Evolutionary conservation across 2,113 vertebrate species (phyloP).

Genomic region (Malaclemys terrapin): DNA sequence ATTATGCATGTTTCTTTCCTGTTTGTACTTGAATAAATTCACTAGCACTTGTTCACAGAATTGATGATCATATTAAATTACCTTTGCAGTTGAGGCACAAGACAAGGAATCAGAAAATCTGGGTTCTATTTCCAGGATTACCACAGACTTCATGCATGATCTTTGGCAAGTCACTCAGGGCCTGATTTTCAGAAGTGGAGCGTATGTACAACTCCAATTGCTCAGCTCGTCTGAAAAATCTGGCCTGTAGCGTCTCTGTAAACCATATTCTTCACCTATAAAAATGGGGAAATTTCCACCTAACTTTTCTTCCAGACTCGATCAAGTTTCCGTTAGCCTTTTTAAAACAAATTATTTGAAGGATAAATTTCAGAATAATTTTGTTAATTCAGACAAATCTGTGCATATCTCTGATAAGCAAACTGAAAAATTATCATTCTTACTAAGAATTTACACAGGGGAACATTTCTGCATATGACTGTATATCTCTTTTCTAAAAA

Average conservation of each 20-base stretch:
- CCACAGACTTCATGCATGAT: background rate
- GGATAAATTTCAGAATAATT: background rate
- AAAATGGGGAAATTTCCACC: background rate
- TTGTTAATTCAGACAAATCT: background rate
- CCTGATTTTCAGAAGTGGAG: background rate
- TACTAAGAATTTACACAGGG: fast-evolving
- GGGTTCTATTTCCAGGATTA: background rate
- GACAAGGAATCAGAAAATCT: fast-evolving
- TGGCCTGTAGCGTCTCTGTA: background rate
- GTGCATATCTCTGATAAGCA: background rate
- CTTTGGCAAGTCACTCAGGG: background rate
- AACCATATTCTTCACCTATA: background rate
- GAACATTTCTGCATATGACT: background rate
- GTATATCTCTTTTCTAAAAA: background rate
- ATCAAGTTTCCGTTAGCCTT: background rate
- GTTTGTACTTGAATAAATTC: fast-evolving
- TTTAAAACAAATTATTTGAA: background rate
- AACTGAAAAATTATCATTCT: background rate
- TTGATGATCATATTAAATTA: background rate
- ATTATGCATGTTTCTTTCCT: fast-evolving
- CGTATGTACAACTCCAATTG: background rate
- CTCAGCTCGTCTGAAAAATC: background rate
- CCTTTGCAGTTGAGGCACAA: background rate
- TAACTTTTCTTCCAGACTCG: fast-evolving
- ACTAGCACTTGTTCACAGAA: background rate